These are phyloP conservation scores for Oscheius sp. DNA, from an alignment of 1,140 invertebrate species.

Conservation along the genomic window DNA sequence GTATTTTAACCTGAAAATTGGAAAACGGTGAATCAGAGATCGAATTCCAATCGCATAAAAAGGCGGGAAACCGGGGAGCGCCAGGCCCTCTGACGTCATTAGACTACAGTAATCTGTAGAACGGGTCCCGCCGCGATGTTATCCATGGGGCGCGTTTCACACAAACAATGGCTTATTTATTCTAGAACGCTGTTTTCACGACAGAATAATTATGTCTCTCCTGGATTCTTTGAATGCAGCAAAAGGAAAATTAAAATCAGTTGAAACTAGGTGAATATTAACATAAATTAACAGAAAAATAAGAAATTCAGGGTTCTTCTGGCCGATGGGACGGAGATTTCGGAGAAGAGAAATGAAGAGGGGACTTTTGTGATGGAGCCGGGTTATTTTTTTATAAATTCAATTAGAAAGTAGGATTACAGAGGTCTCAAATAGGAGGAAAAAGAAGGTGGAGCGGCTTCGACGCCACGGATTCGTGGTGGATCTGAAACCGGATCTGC, in stretches of 20 bases:
- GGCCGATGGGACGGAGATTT: not conserved
- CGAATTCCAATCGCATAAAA: too few species aligned
- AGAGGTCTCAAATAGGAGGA: constrained; percentile 11
- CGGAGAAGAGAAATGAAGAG: not conserved
- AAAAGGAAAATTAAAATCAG: not conserved
- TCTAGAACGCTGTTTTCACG: too few species aligned
- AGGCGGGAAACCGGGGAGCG: too few species aligned
- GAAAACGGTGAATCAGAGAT: too few species aligned
- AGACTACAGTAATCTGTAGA: too few species aligned
- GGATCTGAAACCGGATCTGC: constrained; percentile 77
- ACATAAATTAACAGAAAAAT: not conserved
- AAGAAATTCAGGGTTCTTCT: not conserved
- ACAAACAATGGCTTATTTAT: too few species aligned
- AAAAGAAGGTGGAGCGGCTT: constrained; percentile 35
- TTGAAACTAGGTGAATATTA: constrained; percentile 1
- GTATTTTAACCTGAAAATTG: too few species aligned
- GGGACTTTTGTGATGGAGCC: not conserved
- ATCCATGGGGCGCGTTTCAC: too few species aligned
- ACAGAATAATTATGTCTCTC: constrained; percentile 4
- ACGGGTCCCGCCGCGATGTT: too few species aligned
- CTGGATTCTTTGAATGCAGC: not conserved
- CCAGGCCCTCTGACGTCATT: too few species aligned
- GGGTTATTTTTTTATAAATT: not conserved
- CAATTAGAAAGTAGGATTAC: too few species aligned
- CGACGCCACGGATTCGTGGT: constrained; percentile 72